Evolutionary conservation across 2,113 vertebrate genomes (phyloP).

Genomic region (Cryptotis parvus): DNA sequence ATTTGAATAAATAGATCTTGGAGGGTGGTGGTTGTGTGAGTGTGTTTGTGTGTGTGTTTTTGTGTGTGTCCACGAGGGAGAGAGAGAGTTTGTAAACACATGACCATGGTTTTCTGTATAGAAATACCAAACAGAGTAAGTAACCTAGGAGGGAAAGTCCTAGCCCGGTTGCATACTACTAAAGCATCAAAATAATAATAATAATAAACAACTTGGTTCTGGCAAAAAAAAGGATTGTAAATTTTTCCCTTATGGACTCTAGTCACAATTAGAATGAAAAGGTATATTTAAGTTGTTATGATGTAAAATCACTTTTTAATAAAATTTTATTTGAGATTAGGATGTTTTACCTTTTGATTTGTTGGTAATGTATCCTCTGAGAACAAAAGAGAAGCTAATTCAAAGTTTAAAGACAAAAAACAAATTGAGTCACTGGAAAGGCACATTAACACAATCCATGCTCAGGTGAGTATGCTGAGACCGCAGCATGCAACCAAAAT

Average conservation of each 20-base stretch:
- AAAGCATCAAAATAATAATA: not conserved
- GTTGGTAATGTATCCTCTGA: not conserved
- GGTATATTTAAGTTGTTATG: not conserved
- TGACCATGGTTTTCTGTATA: not conserved
- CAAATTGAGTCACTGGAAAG: not conserved
- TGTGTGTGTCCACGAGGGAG: not conserved
- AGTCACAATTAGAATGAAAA: not conserved
- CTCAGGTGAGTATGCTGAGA: no score
- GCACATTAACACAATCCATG: not conserved
- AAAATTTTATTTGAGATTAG: not conserved
- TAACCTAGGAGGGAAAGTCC: not conserved
- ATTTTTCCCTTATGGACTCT: not conserved
- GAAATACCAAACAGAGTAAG: constrained; percentile 44
- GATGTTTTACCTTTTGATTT: not conserved
- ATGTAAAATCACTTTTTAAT: not conserved
- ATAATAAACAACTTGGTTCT: not conserved
- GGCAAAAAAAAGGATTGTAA: constrained; percentile 20
- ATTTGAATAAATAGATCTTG: constrained; percentile 13
- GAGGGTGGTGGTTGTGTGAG: not conserved
- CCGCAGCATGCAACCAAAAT: not conserved
- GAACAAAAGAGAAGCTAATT: not conserved
- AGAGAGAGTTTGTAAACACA: not conserved
- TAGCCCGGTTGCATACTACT: not conserved
- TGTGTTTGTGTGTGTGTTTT: no score
- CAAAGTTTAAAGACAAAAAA: constrained; percentile 10